Conservation (phyloP, 2,888 invertebrate genomes). For the Protodeltote pygarga region DNA sequence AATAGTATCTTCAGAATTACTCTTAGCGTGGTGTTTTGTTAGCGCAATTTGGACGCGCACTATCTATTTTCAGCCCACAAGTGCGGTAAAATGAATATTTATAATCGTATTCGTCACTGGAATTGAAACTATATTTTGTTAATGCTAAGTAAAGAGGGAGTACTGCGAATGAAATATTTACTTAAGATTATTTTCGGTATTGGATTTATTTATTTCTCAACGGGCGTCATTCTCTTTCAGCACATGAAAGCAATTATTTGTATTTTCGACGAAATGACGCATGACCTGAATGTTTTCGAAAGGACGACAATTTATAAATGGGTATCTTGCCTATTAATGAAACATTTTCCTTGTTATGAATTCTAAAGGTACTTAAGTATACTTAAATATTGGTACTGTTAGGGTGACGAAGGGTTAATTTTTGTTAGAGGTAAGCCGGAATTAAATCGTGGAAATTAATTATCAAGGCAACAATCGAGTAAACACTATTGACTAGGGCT, state of each 20-base stretch:
- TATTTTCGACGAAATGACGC: conserved; percentile 78
- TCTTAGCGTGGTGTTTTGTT: conserved; percentile 71
- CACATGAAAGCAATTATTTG: conserved; percentile 79
- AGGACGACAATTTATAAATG: conserved; percentile 58
- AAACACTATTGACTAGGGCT: no score
- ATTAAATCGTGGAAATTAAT: no score
- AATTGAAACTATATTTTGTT: conserved; percentile 75
- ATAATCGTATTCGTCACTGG: conserved; percentile 79
- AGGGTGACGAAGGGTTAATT: no score
- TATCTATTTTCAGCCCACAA: conserved; percentile 68
- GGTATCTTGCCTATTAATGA: conserved; percentile 12
- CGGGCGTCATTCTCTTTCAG: conserved; percentile 74
- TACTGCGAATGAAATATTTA: conserved; percentile 75
- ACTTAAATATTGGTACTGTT: no score
- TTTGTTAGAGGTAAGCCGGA: no score
- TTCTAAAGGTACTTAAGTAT: no score
- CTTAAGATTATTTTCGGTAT: conserved; percentile 75
- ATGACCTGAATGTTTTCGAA: conserved; percentile 71
- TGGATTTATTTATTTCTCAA: conserved; percentile 73
- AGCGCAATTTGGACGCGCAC: conserved; percentile 61
- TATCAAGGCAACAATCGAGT: no score
- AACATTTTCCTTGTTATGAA: no score
- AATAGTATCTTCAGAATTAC: conserved; percentile 73
- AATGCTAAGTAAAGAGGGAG: conserved; percentile 74
- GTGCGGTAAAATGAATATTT: conserved; percentile 74